Conservation (phyloP, 2,888 invertebrate species). For the Cremastinae sp. region DNA sequence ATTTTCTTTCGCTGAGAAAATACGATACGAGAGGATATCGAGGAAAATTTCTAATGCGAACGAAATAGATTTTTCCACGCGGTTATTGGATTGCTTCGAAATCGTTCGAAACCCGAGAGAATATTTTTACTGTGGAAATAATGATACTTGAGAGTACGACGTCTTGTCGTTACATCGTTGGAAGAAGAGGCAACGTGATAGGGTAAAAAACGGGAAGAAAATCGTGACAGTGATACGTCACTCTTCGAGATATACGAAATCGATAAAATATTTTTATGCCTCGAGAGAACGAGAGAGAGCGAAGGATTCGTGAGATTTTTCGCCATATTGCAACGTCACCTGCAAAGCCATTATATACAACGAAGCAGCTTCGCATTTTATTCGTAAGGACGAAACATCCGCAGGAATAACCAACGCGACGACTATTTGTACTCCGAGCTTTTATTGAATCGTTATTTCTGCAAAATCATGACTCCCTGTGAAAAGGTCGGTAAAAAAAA, state of each 20-base stretch:
- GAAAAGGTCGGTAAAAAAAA: constrained; percentile 31
- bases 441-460: constrained; percentile 71
- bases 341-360: constrained; percentile 42
- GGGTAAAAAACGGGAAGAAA: constrained; percentile 9
- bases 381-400: constrained; percentile 13
- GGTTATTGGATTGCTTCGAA: background rate
- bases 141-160: background rate
- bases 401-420: constrained; percentile 53
- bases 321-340: constrained; percentile 40
- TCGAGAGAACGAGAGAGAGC: constrained; percentile 6
- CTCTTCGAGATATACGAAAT: constrained; percentile 35
- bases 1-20: too few relatives aligned
- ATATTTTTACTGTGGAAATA: too few relatives aligned
- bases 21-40: too few relatives aligned
- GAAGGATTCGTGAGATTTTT: constrained; percentile 12
- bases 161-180: constrained; percentile 14
- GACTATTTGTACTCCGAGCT: constrained; percentile 66
- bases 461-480: constrained; percentile 64
- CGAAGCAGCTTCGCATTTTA: constrained; percentile 13
- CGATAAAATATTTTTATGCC: constrained; percentile 40
- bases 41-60: too few relatives aligned
- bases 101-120: too few relatives aligned
- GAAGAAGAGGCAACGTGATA: background rate
- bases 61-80: too few relatives aligned
- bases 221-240: constrained; percentile 23